Base-by-base conservation (phyloP, 2,888 invertebrate genomes). In the Pecten maximus region DNA sequence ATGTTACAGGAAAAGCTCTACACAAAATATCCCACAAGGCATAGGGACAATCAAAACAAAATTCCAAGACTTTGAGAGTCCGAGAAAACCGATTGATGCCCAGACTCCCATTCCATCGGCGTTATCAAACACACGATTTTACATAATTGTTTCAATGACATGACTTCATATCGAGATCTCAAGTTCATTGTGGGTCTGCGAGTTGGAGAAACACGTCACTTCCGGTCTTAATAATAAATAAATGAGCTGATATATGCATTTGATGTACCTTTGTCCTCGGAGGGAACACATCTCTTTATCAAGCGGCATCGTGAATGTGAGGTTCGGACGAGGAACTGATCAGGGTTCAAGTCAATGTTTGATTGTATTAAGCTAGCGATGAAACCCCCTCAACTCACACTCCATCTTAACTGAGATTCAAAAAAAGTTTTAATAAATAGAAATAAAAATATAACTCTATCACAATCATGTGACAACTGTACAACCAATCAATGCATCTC, bases 271-370 rank as follows among this genome's bases (percentile, higher is more conserved):
- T 74, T 74, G 74, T 74, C 35, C 74, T 74, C 74, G 74, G 54
- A 28, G 74, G 74, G 74, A 74, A 74, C 74, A 74, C 74, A 74
- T 74, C 74, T 74, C 74, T 74, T 60, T 74, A 74, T 74, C 74
- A 74, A 74, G 74, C 74, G 35, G 28, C 15, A 35, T 74, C 2
- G 74, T 74, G 74, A 74, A 35, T 74, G 74, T 74, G 74, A 19
- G 28, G 88, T 86, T 40, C 50, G 91, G 91, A 91, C 91, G 91
- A 90, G 90, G 89, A 89, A 91, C 91, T 91, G 44, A 90, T 90
- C 89, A 90, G 90, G 91, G 90, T 60, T 40, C 8, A 23, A 87
- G 87, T 16, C 87, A 44, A 88, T 88, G 88, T 44, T 40, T 44
- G 88, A 44, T 88, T 88, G 48, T 40, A 88, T 40, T 35, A 74